Percentiles rank a stretch among this genome's conserved stretches.
These are phyloP conservation scores for Calyptomena viridis DNA, from an alignment of 2,113 vertebrate species.

Conservation along the genomic window DNA sequence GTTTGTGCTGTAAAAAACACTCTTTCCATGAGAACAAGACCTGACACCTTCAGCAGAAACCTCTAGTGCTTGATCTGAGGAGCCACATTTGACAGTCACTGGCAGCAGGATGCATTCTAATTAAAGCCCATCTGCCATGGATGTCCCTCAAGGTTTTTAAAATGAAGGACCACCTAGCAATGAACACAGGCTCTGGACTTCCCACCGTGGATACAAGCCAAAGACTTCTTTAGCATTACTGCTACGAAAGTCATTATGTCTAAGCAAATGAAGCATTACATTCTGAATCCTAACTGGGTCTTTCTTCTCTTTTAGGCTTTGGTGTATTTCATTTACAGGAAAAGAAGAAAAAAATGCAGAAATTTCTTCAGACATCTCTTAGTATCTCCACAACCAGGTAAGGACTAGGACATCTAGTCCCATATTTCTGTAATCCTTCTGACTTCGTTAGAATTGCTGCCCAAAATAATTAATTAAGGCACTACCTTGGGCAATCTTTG, in stretches of 20 bases:
- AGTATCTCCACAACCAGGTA: background rate
- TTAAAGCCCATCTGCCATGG: background rate
- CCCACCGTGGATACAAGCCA: background rate
- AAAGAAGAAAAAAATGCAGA: background rate
- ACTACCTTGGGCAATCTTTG: background rate
- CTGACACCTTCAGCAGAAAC: background rate
- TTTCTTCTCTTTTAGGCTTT: background rate
- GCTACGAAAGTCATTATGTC: background rate
- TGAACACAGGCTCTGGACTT: background rate
- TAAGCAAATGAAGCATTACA: background rate
- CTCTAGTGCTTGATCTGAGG: background rate
- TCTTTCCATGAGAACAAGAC: background rate
- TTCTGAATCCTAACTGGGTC: background rate
- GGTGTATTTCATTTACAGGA: background rate
- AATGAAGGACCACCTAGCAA: background rate
- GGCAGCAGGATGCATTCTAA: background rate
- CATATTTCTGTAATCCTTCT: background rate
- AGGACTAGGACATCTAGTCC: background rate
- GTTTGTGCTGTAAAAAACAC: background rate
- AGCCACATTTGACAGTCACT: background rate
- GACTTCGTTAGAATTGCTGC: background rate
- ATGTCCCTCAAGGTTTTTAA: background rate
- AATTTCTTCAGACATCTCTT: background rate
- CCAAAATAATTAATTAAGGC: background rate
- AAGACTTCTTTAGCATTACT: background rate